Evolutionary conservation across 2,113 vertebrate species (phyloP).

Genomic region (Anguilla japonica): DNA sequence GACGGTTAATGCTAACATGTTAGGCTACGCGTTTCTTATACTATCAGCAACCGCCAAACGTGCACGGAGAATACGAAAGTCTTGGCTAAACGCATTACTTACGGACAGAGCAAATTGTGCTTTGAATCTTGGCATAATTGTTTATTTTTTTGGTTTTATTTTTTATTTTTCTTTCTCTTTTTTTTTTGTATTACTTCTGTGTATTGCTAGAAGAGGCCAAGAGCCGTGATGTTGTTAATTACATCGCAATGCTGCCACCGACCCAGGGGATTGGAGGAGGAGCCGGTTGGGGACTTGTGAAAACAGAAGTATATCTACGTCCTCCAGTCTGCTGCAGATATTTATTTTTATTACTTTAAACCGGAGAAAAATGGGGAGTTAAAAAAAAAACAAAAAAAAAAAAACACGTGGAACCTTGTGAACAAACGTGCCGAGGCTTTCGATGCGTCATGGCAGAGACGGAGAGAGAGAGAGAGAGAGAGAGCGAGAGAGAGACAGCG

Average conservation of each 20-base stretch:
- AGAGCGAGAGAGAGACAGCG: conserved; percentile 32
- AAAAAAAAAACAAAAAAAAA: not conserved
- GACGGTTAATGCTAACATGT: not conserved
- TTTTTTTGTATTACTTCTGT: conserved; percentile 24
- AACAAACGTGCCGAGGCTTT: conserved; percentile 43
- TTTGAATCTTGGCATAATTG: not conserved
- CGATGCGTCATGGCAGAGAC: conserved; percentile 52
- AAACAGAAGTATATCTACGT: conserved; percentile 31
- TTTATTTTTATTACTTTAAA: conserved; percentile 37
- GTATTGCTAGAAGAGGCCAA: conserved; percentile 41
- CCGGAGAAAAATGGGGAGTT: conserved; percentile 18
- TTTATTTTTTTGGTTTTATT: no score
- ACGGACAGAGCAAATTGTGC: not conserved
- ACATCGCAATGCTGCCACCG: conserved; percentile 48
- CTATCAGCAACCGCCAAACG: not conserved
- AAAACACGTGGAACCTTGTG: conserved; percentile 32
- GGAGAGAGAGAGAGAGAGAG: conserved; percentile 32
- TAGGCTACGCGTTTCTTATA: not conserved
- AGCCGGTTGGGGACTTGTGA: conserved; percentile 51
- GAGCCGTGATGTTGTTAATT: conserved; percentile 46
- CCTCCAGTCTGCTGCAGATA: conserved; percentile 56
- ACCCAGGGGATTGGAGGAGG: conserved; percentile 52
- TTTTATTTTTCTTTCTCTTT: not conserved
- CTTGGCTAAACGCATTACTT: not conserved
- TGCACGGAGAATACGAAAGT: not conserved